phyloP scores from a whole-genome alignment of 53 echinoderm and acorn worm genomes.

The Paelopatides confundens region DNA sequence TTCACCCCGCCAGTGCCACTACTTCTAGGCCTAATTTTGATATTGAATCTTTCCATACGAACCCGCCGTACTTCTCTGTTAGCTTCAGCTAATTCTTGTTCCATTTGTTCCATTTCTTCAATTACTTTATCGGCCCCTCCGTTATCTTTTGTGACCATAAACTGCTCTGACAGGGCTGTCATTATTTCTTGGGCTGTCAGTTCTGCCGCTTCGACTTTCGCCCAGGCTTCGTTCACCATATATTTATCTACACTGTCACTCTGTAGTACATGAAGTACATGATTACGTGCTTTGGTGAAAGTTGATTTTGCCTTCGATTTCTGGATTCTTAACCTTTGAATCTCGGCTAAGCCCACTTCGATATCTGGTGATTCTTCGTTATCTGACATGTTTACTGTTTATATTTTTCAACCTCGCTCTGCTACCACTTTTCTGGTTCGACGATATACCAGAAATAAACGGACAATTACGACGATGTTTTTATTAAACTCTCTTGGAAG shows the following conservation, averaged over 20 bases:
- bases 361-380: not conserved
- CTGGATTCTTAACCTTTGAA: not conserved
- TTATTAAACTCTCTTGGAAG: too few species aligned
- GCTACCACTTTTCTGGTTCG: constrained; percentile 4
- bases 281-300: not conserved
- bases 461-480: too few species aligned
- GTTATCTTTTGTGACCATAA: not conserved
- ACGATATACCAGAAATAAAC: too few species aligned
- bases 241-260: not conserved
- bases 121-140: not conserved
- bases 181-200: not conserved
- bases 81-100: not conserved
- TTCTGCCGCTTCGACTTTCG: not conserved
- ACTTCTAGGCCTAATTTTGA: not conserved
- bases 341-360: not conserved
- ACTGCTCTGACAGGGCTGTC: not conserved
- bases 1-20: not conserved
- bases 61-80: not conserved
- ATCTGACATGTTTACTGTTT: not conserved
- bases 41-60: not conserved
- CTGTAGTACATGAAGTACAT: not conserved
- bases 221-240: not conserved
- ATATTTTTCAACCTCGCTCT: constrained; percentile 3
- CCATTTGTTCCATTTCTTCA: not conserved
- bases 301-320: not conserved